A percentile compares a stretch with the other conserved stretches of the same genome.
Conservation (phyloP, 2,797 vertebrate genomes). For the Rhinatrema bivittatum region DNA sequence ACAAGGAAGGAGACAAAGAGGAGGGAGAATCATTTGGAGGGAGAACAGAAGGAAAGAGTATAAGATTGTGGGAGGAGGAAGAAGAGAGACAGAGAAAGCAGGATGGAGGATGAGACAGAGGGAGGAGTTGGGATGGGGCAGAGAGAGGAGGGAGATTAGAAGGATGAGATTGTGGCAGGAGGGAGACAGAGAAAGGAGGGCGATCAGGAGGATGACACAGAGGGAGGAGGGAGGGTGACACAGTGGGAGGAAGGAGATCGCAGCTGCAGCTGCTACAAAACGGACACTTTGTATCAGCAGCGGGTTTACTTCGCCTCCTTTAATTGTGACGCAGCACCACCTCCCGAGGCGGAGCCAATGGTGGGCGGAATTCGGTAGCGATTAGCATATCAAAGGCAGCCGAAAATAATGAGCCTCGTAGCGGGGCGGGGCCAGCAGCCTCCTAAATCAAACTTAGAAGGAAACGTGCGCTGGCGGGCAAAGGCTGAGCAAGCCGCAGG, state of each 20-base stretch:
- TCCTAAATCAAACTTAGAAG: slow-evolving; percentile 40
- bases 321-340: background rate
- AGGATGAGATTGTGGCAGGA: background rate
- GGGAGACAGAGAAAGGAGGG: background rate
- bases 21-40: too few relatives aligned
- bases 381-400: slow-evolving; percentile 21
- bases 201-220: background rate
- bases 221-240: background rate
- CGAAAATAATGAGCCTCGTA: background rate
- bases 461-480: background rate
- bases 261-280: too few relatives aligned
- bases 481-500: background rate
- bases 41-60: background rate
- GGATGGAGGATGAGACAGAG: slow-evolving; percentile 1
- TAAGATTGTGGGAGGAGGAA: background rate
- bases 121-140: slow-evolving; percentile 1
- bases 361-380: background rate
- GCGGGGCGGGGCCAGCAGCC: slow-evolving; percentile 23
- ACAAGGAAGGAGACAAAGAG: too few relatives aligned
- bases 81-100: slow-evolving; percentile 1
- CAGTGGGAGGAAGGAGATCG: background rate
- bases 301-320: too few relatives aligned
- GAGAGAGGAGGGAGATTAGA: background rate
- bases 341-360: slow-evolving; percentile 23
- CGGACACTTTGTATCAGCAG: too few relatives aligned